Conservation (phyloP, 2,888 invertebrate species). For the Suillia variegata region DNA sequence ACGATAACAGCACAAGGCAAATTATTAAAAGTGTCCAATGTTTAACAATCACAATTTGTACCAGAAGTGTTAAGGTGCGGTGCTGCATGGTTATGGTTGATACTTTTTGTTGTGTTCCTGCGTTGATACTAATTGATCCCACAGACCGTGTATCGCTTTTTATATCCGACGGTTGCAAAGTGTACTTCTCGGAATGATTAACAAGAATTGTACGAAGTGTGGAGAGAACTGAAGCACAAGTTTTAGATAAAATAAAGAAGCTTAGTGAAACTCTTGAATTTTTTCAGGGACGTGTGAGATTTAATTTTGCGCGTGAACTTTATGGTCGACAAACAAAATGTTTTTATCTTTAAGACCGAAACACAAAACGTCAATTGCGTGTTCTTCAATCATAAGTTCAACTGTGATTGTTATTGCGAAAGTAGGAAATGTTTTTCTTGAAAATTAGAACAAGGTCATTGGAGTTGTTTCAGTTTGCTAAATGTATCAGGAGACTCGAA, state of each 20-base stretch:
- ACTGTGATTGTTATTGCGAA: no score
- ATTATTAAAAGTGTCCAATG: neutral
- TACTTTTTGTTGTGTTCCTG: neutral
- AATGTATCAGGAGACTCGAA: no score
- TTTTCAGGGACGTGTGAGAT: neutral
- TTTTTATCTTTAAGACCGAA: neutral
- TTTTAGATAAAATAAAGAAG: neutral
- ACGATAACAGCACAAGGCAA: neutral
- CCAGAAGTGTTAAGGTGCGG: conserved; percentile 5
- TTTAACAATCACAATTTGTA: neutral
- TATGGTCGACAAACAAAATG: neutral
- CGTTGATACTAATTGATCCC: neutral
- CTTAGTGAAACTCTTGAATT: neutral
- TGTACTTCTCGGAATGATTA: no score
- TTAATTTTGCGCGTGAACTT: neutral
- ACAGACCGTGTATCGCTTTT: neutral
- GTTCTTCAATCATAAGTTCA: no score
- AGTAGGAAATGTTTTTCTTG: no score
- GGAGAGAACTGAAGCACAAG: neutral
- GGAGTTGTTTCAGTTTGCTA: no score
- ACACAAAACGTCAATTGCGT: no score
- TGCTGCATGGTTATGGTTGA: conserved; percentile 11
- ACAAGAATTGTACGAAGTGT: neutral
- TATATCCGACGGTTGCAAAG: neutral
- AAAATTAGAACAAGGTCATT: no score